Base-by-base conservation (phyloP, 2,888 invertebrate genomes). In the Parascotia fuliginaria region DNA sequence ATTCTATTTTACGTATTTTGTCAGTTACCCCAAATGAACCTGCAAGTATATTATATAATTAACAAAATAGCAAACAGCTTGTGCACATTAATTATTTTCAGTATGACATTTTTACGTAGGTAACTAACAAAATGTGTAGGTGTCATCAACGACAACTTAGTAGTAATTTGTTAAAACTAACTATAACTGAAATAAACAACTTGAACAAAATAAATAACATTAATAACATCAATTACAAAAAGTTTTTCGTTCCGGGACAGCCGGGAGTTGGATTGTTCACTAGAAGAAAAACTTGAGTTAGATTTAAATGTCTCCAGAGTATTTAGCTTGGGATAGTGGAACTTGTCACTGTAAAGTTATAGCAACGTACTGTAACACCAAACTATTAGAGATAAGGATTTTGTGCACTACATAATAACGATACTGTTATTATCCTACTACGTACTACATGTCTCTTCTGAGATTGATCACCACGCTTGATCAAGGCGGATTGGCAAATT, bases 221-320 rank as follows among this genome's bases (percentile, higher is more conserved):
- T 71, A 74, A 72, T 72, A 75, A 74, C 59, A 68, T 79, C 75
- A 79, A 79, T 77, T 79, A 75, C 66, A 65, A 66, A 71, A 80
- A 82, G 66, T 77, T 79, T 73, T 69, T 64, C 65, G 65, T 60
- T 71, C 66, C 55, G 60, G 59, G 70, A 71, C 62, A 56, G 65
- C 55, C 62, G 53, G 56, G 45, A 69, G 72, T 70, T 60, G 70
- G 78, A 77, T 73, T 79, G 78, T 81, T 75, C 68, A 52, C 53
- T 75, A 43, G 77, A 75, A 76, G 80, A 79, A 78, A 81, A 79
- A 72, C 79, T 79, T 61, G 57, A 73, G 65, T 73, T 75, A 75
- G 77, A 84, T 83, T 85, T 83, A 81, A 85, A 81, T 79, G 83
- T 85, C 86, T 81, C 84, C 61, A 49, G 83, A 81, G 82, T 75